These are phyloP conservation scores for Hecatera dysodea DNA, from an alignment of 2,888 invertebrate genomes.

Conservation along the genomic window DNA sequence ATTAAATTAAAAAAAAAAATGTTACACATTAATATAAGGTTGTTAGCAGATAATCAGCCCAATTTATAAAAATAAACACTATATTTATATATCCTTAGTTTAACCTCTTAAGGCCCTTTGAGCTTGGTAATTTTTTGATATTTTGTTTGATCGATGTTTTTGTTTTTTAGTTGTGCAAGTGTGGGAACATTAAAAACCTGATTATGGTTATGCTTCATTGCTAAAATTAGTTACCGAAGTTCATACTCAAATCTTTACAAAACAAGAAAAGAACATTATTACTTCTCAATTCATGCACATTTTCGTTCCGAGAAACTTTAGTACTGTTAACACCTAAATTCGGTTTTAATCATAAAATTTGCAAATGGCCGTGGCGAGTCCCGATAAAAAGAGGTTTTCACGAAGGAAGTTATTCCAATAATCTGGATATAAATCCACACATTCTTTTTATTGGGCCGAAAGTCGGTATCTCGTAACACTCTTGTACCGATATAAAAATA, in stretches of 20 bases:
- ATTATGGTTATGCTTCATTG: too few relatives aligned
- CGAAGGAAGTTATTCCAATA: slow-evolving; percentile 57
- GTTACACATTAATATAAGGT: too few relatives aligned
- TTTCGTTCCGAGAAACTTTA: background rate
- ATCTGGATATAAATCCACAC: slow-evolving; percentile 52
- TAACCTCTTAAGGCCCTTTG: too few relatives aligned
- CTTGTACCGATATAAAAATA: slow-evolving; percentile 63
- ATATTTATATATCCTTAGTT: too few relatives aligned
- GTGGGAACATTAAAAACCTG: too few relatives aligned
- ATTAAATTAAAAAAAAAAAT: too few relatives aligned
- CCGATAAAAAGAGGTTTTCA: slow-evolving; percentile 21
- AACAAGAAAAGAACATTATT: background rate
- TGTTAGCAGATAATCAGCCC: too few relatives aligned
- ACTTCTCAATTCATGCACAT: background rate
- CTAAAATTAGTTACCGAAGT: background rate
- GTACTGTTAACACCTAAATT: background rate
- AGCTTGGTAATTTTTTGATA: too few relatives aligned
- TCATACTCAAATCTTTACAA: background rate
- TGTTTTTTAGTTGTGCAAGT: too few relatives aligned
- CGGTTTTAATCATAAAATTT: slow-evolving; percentile 35
- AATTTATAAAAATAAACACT: too few relatives aligned
- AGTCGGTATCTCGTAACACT: slow-evolving; percentile 44
- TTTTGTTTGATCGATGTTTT: too few relatives aligned
- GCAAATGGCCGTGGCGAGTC: slow-evolving; percentile 25
- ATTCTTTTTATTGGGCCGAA: slow-evolving; percentile 55